A percentile compares a stretch with the other conserved stretches of the same genome.
Evolutionary conservation across 2,888 invertebrate species (phyloP).

Genomic region (Drosophila paramelanica): DNA sequence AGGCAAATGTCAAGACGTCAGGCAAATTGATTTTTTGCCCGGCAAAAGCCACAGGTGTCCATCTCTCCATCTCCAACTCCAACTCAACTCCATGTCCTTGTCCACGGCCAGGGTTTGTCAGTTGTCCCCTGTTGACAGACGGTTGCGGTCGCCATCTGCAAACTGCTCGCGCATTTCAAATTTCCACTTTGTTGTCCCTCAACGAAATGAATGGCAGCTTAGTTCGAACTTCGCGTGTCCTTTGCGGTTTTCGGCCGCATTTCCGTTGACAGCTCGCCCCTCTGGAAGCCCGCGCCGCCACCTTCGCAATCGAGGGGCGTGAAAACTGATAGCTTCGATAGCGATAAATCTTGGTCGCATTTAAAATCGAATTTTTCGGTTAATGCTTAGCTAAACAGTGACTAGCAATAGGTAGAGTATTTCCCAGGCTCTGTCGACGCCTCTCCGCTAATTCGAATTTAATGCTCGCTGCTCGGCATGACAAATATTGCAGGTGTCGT

Average conservation of each 20-base stretch:
- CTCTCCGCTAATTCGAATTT: constrained; percentile 72
- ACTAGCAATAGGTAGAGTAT: not conserved
- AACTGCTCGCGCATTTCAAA: constrained; percentile 58
- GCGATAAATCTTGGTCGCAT: constrained; percentile 64
- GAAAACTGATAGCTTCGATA: constrained; percentile 57
- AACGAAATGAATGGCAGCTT: constrained; percentile 40
- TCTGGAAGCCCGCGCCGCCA: constrained; percentile 11
- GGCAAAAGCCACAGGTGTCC: constrained; percentile 71
- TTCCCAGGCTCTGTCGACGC: constrained; percentile 25
- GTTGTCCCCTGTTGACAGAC: constrained; percentile 63
- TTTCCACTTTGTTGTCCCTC: constrained; percentile 59
- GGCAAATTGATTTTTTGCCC: constrained; percentile 69
- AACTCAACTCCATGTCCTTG: constrained; percentile 21
- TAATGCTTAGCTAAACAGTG: constrained; percentile 48
- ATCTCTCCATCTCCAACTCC: no score
- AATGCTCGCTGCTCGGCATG: constrained; percentile 63
- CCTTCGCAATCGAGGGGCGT: constrained; percentile 18
- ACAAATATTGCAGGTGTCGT: constrained; percentile 61
- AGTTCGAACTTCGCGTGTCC: constrained; percentile 53
- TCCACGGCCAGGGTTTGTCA: constrained; percentile 43
- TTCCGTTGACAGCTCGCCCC: constrained; percentile 40
- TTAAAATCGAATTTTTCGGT: constrained; percentile 67
- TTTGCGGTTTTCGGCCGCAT: constrained; percentile 55
- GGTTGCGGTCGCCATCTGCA: constrained; percentile 63
- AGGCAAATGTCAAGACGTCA: constrained; percentile 65